Conservation (phyloP, 1,140 invertebrate species). For the Diorhabda elongata region DNA sequence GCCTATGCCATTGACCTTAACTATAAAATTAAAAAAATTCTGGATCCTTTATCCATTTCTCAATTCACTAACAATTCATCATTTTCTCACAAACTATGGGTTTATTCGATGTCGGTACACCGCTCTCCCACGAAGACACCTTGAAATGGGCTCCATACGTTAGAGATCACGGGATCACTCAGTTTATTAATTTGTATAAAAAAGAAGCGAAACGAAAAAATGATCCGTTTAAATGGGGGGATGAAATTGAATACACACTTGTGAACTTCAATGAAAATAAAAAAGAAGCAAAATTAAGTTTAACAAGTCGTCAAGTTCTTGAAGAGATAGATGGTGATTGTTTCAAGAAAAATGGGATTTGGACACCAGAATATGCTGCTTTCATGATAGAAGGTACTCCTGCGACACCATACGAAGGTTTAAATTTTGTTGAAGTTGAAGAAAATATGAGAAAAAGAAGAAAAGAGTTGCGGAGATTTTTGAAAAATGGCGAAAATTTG, state of each 20-base stretch:
- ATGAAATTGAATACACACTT: slow-evolving; percentile 96
- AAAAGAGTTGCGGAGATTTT: slow-evolving; percentile 75
- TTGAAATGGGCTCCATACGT: slow-evolving; percentile 76
- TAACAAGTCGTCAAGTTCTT: slow-evolving; percentile 1
- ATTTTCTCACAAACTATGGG: slow-evolving; percentile 66
- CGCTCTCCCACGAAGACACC: slow-evolving; percentile 93
- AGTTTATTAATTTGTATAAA: slow-evolving; percentile 74
- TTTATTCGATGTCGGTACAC: slow-evolving; percentile 87
- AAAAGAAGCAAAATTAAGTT: slow-evolving; percentile 50
- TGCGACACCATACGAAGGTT: slow-evolving; percentile 90
- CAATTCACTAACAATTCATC: not conserved
- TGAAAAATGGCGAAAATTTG: slow-evolving; percentile 77
- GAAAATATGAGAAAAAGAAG: slow-evolving; percentile 91
- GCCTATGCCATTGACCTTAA: too few species aligned
- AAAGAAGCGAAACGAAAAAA: slow-evolving; percentile 75
- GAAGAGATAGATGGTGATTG: not conserved
- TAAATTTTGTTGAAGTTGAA: slow-evolving; percentile 97
- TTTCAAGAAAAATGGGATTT: slow-evolving; percentile 55
- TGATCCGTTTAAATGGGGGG: slow-evolving; percentile 96
- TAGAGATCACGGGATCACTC: slow-evolving; percentile 69
- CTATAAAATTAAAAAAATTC: too few species aligned
- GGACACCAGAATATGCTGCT: slow-evolving; percentile 97
- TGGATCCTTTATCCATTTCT: too few species aligned
- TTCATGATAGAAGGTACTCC: slow-evolving; percentile 99
- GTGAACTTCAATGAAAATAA: slow-evolving; percentile 91